Base-by-base conservation (phyloP, 1,140 invertebrate species). In the Colletes gigas region DNA sequence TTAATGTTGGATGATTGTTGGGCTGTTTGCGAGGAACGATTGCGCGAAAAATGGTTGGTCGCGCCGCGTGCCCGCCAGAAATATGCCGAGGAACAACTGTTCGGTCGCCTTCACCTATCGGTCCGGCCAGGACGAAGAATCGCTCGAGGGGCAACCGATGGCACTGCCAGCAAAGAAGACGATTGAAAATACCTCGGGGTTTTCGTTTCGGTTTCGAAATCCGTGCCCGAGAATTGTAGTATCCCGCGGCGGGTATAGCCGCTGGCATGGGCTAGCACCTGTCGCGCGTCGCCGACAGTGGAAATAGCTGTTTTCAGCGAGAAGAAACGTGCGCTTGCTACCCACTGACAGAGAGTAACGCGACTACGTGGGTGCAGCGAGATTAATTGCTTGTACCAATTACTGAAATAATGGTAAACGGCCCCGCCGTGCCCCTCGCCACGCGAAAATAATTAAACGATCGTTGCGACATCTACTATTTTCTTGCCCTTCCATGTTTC, bases 151-250 rank as follows among this genome's bases (percentile, higher is more conserved):
- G 59, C 50, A 39, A 41, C 78, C 50, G 52, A 54, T n/a, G n/a
- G 47, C 30, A 67, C 52, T 72, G 75, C 81, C 81, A 68, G 84
- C 84, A 74, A 78, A 70, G 47, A 76, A 75, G 77, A 82, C 75
- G 85, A 87, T 87, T 87, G 77, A 87, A 87, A 87, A 87, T 87
- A 87, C 82, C 69, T 78, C 81, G 76, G 73, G 57, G 65, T 86
- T 76, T 60, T 67, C 72, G 57, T 54, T 50, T 75, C 39, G 41
- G 50, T 87, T 87, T 86, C 85, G 84, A 83, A 86, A 86, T 78
- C 71, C 57, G 82, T 65, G 57, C 74, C 55, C 72, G 47, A 85
- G 78, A 60, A 81, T 82, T 69, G 76, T 78, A 72, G 72, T 44
- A 82, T 80, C 73, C 62, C 70, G 63, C 72, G 65, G 54, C 78